Evolutionary conservation across 2,888 invertebrate genomes (phyloP), one percentile per base, ranked within the genome.

Genomic region (Strigamia transsilvanica): DNA sequence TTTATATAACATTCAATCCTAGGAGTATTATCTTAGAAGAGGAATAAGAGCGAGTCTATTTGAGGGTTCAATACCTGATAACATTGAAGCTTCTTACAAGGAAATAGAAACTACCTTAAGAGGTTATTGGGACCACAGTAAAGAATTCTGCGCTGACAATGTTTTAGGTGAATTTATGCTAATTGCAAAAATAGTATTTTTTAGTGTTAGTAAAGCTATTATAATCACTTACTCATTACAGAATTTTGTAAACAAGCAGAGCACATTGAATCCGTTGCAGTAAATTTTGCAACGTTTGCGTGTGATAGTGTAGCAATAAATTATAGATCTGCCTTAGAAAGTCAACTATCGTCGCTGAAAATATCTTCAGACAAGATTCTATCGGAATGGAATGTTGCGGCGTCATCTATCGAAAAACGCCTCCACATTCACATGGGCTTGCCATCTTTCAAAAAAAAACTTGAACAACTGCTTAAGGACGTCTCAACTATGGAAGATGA

Each of bases 101-200:
- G 13, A 32, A 2, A 32, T 73, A 6, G 32, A 12, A 73, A 32
- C 2, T 9, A 73, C 23, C 12, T 4, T 73, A 15, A 73, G 27
- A 73, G 27, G 10, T 15, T 73, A 27, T 15, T 73, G 13, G 12
- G 27, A 73, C 7, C 2, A 73, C 5, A 32, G 27, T 15, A 73
- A 27, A 73, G 73, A 73, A 1, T 73, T 73, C 7, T 12, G 12
- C 2, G 15, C 13, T 32, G 13, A 32, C 3, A 73, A 32, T 73
- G 15, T 73, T 32, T 10, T 12, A n/a, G 73, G 73, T 73, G 56
- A 18, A 4, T 46, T 46, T 21, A n/a, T 61, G 18, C 61, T 18
- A 61, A 61, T 61, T 73, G 7, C 73, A 73, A 73, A 32, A 15
- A 2, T 66, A 12, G 61, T n/a, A 27, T 73, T 73, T 73, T 73